phyloP scores from a whole-genome alignment of 2,888 invertebrate species.

The Petrolisthes cinctipes region DNA sequence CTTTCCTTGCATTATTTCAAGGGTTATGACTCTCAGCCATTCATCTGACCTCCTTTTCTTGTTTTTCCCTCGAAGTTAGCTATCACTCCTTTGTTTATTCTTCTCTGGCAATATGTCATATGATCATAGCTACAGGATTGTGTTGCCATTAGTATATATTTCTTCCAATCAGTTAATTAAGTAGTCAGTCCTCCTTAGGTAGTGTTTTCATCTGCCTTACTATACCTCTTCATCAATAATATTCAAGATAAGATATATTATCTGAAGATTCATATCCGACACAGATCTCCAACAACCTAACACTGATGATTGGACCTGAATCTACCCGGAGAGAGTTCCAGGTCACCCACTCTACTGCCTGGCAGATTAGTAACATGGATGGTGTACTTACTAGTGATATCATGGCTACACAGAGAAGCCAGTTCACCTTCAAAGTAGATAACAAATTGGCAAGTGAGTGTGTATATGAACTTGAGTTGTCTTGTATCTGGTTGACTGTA shows the following conservation, averaged over 20 bases:
- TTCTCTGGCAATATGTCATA: no score
- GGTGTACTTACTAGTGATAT: background rate
- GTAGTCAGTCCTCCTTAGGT: no score
- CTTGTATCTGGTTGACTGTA: background rate
- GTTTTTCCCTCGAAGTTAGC: no score
- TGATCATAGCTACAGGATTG: no score
- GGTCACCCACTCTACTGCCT: constrained; percentile 41
- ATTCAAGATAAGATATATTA: background rate
- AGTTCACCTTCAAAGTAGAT: background rate
- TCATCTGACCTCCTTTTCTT: no score
- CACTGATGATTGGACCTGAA: constrained; percentile 37
- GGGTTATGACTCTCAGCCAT: no score
- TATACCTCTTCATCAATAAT: no score
- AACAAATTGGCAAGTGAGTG: background rate
- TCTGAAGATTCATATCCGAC: background rate
- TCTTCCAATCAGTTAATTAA: no score
- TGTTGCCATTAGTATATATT: no score
- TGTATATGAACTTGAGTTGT: background rate
- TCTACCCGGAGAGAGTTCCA: constrained; percentile 20
- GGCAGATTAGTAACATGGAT: constrained; percentile 14
- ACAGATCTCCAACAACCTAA: constrained; percentile 43
- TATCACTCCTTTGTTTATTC: no score
- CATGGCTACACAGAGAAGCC: background rate
- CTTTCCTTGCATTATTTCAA: no score
- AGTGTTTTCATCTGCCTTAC: no score